Percentiles rank a stretch among this genome's conserved stretches.
phyloP scores from a whole-genome alignment of 2,888 invertebrate genomes.

The Dolichopus griseipennis region DNA sequence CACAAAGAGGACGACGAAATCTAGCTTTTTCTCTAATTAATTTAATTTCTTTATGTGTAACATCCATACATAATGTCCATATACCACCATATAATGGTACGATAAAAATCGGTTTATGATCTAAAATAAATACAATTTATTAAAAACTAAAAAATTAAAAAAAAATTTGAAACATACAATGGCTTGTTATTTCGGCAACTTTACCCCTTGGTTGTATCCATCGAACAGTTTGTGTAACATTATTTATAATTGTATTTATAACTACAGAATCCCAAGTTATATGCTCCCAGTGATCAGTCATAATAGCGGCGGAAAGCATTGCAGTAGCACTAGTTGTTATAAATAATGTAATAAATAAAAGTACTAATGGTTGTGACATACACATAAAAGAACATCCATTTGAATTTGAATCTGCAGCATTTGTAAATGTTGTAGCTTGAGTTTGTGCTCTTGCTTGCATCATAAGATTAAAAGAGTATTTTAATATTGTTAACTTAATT shows the following conservation, averaged over 20 bases:
- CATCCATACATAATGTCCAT: conserved; percentile 78
- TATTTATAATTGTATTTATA: conserved; percentile 40
- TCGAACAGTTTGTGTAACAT: conserved; percentile 50
- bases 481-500: neutral
- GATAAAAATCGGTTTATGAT: conserved; percentile 54
- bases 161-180: conserved; percentile 28
- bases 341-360: conserved; percentile 48
- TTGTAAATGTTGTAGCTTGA: conserved; percentile 8
- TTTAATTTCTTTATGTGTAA: conserved; percentile 67
- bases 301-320: conserved; percentile 74
- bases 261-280: conserved; percentile 66
- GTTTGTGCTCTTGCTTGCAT: conserved; percentile 9
- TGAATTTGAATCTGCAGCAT: neutral
- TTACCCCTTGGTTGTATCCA: conserved; percentile 51
- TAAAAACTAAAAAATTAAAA: conserved; percentile 9
- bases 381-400: conserved; percentile 35
- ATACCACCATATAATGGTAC: conserved; percentile 87
- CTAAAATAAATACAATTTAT: conserved; percentile 28
- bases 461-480: neutral
- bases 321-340: conserved; percentile 69
- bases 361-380: conserved; percentile 40
- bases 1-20: conserved; percentile 55
- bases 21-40: conserved; percentile 44
- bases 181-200: conserved; percentile 53
- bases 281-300: conserved; percentile 87